phyloP scores from a whole-genome alignment of 2,797 vertebrate genomes.

The Sparidentex hasta region DNA sequence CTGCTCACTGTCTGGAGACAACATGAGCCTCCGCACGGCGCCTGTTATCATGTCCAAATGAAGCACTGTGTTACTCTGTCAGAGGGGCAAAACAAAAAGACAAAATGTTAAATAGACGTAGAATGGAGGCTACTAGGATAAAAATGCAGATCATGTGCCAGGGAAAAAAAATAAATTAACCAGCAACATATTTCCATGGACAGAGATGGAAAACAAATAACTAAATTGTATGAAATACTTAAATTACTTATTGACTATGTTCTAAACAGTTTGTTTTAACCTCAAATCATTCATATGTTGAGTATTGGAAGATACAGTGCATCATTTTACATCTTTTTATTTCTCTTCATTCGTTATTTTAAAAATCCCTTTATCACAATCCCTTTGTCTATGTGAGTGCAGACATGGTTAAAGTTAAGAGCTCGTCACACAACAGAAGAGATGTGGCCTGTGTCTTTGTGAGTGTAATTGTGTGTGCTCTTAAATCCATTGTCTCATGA shows the following conservation, averaged over 20 bases:
- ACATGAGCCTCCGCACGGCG: slow-evolving; percentile 86
- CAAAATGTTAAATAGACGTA: not conserved
- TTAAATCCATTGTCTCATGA: too few species aligned
- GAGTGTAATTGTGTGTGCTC: too few species aligned
- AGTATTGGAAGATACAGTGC: not conserved
- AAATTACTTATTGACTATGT: not conserved
- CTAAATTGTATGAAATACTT: not conserved
- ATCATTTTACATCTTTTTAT: too few species aligned
- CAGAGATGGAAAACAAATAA: not conserved
- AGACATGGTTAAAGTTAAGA: too few species aligned
- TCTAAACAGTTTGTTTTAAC: too few species aligned
- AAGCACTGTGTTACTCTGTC: slow-evolving; percentile 92
- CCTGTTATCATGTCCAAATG: slow-evolving; percentile 89
- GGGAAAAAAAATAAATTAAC: not conserved
- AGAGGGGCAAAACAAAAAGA: slow-evolving; percentile 16
- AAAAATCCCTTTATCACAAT: too few species aligned
- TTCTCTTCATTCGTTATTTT: too few species aligned
- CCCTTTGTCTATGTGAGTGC: too few species aligned
- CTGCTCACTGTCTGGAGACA: slow-evolving; percentile 84
- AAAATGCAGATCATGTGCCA: not conserved
- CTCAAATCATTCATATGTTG: not conserved
- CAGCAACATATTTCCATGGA: not conserved
- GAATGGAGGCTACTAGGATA: not conserved
- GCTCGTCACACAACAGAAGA: too few species aligned
- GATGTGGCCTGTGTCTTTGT: too few species aligned